Evolutionary conservation across 1,140 invertebrate genomes (phyloP), one percentile per base, ranked within the genome.

Genomic region (Drosophila parvula): DNA sequence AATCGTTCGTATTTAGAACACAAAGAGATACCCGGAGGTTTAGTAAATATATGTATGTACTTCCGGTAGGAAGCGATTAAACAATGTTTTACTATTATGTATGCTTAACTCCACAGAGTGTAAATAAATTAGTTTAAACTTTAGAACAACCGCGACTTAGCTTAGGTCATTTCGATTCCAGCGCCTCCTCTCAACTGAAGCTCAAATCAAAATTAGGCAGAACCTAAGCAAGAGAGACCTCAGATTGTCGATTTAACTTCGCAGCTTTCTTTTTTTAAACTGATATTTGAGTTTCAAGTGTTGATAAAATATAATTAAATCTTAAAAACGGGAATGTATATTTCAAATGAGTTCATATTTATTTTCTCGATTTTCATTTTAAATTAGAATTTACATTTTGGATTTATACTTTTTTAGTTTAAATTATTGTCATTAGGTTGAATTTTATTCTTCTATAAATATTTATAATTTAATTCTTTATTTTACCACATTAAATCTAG

Each of bases 31-130:
- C 45, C 45, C 45, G 45, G 22, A 45, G 38, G 38, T 61, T 53
- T 16, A 38, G 36, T 69, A 36, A 36, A 38, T 30, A 69, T 28
- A 34, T 41, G 38, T 32, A 34, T 14, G 30, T 18, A 56, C 11
- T 69, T 69, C 65, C 65, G 22, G 27, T 45, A 67, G 65, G 62
- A 67, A 67, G 32, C 34, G 11, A 30, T 10, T 30, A 51, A 67
- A 69, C 65, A 69, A 69, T 55, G 22, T n/a, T 32, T 30, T 53
- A 27, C 36, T 34, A 69, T 67, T 53, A 43, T 40, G 36, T 34
- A 53, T n/a, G 12, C 1, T 55, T 10, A 45, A 53, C 47, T 67
- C 28, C 38, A 27, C 38, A 16, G 16, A 16, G 65, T 30, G 22
- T 44, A 65, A 65, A 51, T 43, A 53, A 44, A 55, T 55, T 30